Percentiles rank a stretch among this genome's conserved stretches.
These are phyloP conservation scores for Neotragus moschatus DNA, from an alignment of 2,113 vertebrate species.

Conservation along the genomic window DNA sequence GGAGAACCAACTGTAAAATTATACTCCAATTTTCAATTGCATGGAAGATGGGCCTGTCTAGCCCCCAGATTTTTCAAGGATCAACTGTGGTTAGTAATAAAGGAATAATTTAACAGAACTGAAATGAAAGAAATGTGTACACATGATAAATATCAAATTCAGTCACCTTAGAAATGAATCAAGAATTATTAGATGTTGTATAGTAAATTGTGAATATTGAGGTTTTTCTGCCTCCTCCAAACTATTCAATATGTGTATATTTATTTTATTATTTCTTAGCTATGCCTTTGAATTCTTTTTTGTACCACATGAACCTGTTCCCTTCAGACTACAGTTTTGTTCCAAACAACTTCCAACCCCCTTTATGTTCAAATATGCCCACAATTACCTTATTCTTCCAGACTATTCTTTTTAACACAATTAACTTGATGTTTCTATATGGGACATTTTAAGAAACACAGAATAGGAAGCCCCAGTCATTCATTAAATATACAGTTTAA, in stretches of 20 bases:
- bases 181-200: background rate
- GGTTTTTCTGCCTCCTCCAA: background rate
- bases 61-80: background rate
- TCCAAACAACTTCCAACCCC: background rate
- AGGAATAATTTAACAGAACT: background rate
- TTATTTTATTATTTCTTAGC: background rate
- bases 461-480: background rate
- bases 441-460: background rate
- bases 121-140: background rate
- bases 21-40: background rate
- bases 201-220: background rate
- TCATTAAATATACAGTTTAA: background rate
- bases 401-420: background rate
- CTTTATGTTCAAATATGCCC: background rate
- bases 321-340: background rate
- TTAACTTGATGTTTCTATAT: background rate
- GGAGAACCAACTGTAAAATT: background rate
- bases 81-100: background rate
- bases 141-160: background rate
- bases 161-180: background rate
- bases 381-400: background rate
- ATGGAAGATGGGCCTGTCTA: rapidly evolving
- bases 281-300: background rate
- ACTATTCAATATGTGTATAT: background rate
- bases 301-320: background rate